Base-by-base conservation (phyloP, 2,113 vertebrate genomes). In the Tupaia tana region DNA sequence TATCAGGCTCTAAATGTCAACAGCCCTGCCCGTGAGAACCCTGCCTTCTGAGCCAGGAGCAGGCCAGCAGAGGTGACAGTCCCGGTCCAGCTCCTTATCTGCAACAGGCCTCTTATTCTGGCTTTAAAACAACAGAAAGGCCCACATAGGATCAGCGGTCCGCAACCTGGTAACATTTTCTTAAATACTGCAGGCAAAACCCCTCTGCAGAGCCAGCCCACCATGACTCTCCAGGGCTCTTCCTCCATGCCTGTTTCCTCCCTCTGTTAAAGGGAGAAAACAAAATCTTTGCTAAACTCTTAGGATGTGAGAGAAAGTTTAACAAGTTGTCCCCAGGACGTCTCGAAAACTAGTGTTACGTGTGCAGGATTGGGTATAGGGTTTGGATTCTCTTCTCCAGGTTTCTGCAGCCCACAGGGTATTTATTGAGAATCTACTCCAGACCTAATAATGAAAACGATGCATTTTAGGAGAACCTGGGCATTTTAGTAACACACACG, bases 141-240 rank as follows among this genome's bases (percentile, higher is more conserved):
- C 70, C 56, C 20, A 69, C 93, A 6, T 4, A n/a, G 19, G n/a
- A 59, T 84, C 43, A 89, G 52, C 29, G 67, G 78, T 69, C 64
- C 73, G 66, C 25, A 78, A 19, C 14, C 31, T 74, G 24, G 56
- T 89, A 90, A 91, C 70, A 27, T 75, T 89, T 73, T 34, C 43
- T 88, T 74, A 88, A 93, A 27, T 13, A 89, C 58, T 43, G 87
- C n/a, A 91, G 29, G 63, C n/a, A 89, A 85, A 67, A 94, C 80
- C 56, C 61, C 70, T 67, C 24, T 66, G 22, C 31, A 90, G 12
- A 84, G 25, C 19, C 59, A 54, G 52, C 31, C 27, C 16, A n/a
- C 59, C 18, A 2, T 64, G 66, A 25, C 58, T 75, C 59, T 24
- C 22, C 22, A 14, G 59, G 22, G 52, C 71, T 84, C 61, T 77